phyloP scores from a whole-genome alignment of 2,797 vertebrate species.

The Anisognathus igniventris region DNA sequence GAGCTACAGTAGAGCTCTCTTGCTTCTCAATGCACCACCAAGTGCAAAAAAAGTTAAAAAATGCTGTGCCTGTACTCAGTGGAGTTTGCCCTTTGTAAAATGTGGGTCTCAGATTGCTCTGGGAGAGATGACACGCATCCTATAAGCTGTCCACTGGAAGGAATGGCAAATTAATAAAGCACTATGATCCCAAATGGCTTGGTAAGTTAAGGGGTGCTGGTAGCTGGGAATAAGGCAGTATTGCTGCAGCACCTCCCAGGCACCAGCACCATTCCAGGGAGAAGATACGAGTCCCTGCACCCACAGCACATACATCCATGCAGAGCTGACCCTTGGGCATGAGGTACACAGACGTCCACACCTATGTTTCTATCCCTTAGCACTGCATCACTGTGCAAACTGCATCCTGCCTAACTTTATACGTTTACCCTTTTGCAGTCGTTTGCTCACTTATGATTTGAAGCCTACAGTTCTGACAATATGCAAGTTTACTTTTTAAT shows the following conservation, averaged over 20 bases:
- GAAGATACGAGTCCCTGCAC: background rate
- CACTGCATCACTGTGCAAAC: background rate
- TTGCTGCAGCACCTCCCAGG: background rate
- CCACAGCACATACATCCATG: background rate
- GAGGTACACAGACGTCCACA: background rate
- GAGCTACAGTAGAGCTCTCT: background rate
- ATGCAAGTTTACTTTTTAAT: background rate
- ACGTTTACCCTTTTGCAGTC: background rate
- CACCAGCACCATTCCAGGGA: background rate
- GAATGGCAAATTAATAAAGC: background rate
- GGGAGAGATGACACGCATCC: fast-evolving
- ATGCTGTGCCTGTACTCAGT: background rate
- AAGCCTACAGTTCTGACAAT: background rate
- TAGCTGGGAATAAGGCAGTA: background rate
- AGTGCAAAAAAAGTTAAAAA: background rate
- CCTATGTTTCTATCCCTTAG: background rate
- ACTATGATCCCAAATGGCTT: background rate
- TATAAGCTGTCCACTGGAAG: background rate
- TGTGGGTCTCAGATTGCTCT: background rate
- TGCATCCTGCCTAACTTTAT: background rate
- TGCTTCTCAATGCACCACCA: background rate
- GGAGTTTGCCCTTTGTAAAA: background rate
- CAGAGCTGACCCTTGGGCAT: background rate
- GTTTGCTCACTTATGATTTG: background rate
- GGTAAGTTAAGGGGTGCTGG: background rate